These are phyloP conservation scores for Torymus tubicola DNA, from an alignment of 2,888 invertebrate genomes.

Conservation along the genomic window DNA sequence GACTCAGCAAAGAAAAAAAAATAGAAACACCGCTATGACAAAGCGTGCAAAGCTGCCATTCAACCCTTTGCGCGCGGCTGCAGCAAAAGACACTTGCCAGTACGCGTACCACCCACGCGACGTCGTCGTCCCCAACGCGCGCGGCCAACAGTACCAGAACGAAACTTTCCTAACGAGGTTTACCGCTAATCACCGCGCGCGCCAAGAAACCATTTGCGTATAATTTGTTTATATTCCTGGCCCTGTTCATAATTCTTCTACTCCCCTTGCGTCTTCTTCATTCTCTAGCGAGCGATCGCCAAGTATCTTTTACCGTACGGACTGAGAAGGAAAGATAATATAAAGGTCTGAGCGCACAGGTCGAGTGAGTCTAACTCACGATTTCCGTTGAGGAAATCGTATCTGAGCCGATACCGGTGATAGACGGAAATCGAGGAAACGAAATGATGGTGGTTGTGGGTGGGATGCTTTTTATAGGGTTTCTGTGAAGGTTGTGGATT, in stretches of 20 bases:
- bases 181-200: slow-evolving; percentile 70
- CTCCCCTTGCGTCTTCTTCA: slow-evolving; percentile 23
- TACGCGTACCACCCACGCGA: not conserved
- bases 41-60: not conserved
- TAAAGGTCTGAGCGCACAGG: too few species aligned
- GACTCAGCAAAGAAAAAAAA: too few species aligned
- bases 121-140: not conserved
- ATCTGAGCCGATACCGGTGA: not conserved
- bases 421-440: slow-evolving; percentile 18
- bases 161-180: slow-evolving; percentile 72
- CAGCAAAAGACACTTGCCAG: not conserved
- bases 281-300: too few species aligned
- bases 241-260: slow-evolving; percentile 66
- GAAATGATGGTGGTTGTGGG: slow-evolving; percentile 1
- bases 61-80: not conserved
- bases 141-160: slow-evolving; percentile 51
- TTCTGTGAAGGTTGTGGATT: too few species aligned
- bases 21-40: not conserved
- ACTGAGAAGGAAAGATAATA: too few species aligned
- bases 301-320: too few species aligned
- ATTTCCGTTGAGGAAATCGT: slow-evolving; percentile 39
- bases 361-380: slow-evolving; percentile 26
- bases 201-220: slow-evolving; percentile 72
- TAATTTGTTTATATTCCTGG: slow-evolving; percentile 73
- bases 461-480: too few species aligned